Conservation (phyloP, 2,113 vertebrate genomes). For the Myotis brandtii region DNA sequence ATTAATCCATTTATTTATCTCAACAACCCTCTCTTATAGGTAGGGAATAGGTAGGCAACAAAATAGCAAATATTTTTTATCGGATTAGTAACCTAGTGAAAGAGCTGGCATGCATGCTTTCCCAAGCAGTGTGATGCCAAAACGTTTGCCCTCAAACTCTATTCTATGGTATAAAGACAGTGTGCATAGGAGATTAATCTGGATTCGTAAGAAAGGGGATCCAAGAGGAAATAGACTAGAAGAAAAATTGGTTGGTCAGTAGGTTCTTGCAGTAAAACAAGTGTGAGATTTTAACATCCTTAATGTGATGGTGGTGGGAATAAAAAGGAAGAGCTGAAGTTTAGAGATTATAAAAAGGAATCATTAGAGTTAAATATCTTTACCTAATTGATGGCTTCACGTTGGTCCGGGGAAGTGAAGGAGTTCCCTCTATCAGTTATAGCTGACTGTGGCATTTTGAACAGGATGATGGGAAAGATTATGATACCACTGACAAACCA, state of each 20-base stretch:
- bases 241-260: not conserved
- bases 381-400: not conserved
- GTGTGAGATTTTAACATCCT: not conserved
- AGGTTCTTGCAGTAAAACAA: not conserved
- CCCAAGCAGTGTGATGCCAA: not conserved
- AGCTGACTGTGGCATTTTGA: conserved; percentile 32
- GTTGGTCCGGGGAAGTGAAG: conserved; percentile 27
- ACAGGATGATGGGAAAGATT: not conserved
- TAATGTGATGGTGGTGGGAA: not conserved
- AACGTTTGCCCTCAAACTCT: not conserved
- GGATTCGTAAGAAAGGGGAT: not conserved
- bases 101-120: not conserved
- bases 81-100: not conserved
- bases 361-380: not conserved
- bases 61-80: not conserved
- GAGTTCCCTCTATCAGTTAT: not conserved
- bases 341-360: not conserved
- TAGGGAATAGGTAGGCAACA: not conserved
- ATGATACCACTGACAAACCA: not conserved
- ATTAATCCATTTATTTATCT: not conserved
- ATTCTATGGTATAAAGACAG: not conserved
- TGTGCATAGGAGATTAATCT: not conserved
- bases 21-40: not conserved
- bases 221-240: not conserved
- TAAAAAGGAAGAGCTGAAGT: not conserved